Base-by-base conservation (phyloP, 2,888 invertebrate species). In the Mesorhabditis spiculigera region DNA sequence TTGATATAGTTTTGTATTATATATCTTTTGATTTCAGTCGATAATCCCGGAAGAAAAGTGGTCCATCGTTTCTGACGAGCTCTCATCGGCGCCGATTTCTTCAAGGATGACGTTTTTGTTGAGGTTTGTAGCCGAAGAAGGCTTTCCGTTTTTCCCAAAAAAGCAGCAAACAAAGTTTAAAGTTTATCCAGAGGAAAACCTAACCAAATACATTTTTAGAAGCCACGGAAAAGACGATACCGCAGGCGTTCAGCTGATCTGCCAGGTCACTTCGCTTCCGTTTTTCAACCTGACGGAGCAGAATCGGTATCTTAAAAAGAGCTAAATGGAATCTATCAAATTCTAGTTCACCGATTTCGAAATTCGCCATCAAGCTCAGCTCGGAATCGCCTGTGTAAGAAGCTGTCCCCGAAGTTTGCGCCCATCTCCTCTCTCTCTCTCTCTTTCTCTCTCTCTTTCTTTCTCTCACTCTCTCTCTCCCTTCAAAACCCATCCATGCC, bases 201-300 rank as follows among this genome's bases (percentile, higher is more conserved):
- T 63, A 50, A 5, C 65, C 42, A 70, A 69, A 58, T 4, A 4
- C 65, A 4, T 50, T 66, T 66, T 66, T 10, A 69, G 28, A 62
- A 28, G 5, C 16, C 68, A 67, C 16, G 68, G 71, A 68, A 68
- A 75, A 71, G 76, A 75, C 44, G 70, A 79, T 65, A 94, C 95
- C 87, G 93, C 92, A 75, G 95, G 95, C 86, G 91, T 97, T 43
- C 94, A 94, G 0, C 90, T 98, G 3, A 89, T 95, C 80, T 94
- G 95, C 85, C 91, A 91, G 13, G 91, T 96, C 68, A 90, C 92
- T 79, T 90, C 91, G 81, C 88, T 98, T 81, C 97, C 98, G 0
- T 94, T 95, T 88, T 93, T 96, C 86, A 93, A 93, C 87, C 89
- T 98, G 62, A 92, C 93, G 0, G 98, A 98, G 86, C 95, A 97